phyloP scores from a whole-genome alignment of 1,140 invertebrate species.

The Apis laboriosa region DNA sequence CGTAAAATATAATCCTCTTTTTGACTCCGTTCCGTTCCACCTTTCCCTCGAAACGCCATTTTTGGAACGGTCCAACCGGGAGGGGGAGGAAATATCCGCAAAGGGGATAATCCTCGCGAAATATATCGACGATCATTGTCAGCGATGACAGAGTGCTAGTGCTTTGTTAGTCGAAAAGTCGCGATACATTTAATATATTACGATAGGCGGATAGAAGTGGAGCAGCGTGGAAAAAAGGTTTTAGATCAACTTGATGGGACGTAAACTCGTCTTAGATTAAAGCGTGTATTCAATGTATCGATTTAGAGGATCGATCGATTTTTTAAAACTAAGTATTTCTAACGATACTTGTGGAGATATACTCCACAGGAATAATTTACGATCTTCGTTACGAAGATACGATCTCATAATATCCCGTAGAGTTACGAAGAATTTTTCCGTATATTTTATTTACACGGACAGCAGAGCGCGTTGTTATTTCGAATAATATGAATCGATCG shows the following conservation, averaged over 20 bases:
- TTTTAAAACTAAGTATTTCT: too few species aligned
- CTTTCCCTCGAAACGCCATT: background rate
- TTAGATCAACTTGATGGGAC: constrained; percentile 18
- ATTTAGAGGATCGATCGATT: background rate
- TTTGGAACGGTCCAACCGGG: background rate
- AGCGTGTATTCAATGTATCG: background rate
- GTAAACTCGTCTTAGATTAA: constrained; percentile 18
- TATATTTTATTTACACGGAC: too few species aligned
- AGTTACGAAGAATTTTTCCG: too few species aligned
- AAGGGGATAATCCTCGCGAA: constrained; percentile 18
- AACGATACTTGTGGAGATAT: too few species aligned
- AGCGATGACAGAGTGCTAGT: background rate
- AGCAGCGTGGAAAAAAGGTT: constrained; percentile 1
- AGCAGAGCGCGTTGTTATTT: background rate
- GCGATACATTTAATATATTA: constrained; percentile 32
- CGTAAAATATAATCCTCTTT: background rate
- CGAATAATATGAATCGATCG: background rate
- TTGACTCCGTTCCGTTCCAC: background rate
- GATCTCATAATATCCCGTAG: too few species aligned
- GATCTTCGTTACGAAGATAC: too few species aligned
- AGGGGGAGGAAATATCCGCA: background rate
- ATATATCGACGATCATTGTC: constrained; percentile 24
- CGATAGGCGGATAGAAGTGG: background rate
- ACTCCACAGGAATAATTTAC: too few species aligned
- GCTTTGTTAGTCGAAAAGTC: constrained; percentile 2